Base-by-base conservation (phyloP, 2,888 invertebrate species). In the Troides oblongomaculatus region DNA sequence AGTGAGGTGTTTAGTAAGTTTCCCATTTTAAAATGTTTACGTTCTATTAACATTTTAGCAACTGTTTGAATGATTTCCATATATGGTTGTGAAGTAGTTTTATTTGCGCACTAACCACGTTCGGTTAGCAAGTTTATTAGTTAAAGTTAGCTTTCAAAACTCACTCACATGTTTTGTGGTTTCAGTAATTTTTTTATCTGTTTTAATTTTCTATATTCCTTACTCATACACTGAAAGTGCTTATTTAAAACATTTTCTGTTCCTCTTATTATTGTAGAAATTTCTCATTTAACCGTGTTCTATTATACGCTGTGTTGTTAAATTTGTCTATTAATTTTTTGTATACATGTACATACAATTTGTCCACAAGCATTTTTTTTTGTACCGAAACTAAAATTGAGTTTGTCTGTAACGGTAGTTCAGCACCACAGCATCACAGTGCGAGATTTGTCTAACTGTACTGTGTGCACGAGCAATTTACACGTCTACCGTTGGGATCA, bases 361-460 rank as follows among this genome's bases (percentile, higher is more conserved):
- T 30, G 17, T 59, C 3, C 30, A 59, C 59, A 30, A 18, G 23
- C 2, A 57, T 30, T 8, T 21, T 69, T 62, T 62, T 68, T 62
- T 43, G 23, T 53, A 50, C 58, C 62, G 58, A 53, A 59, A 63
- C 63, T 53, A 66, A 70, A 70, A 66, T 59, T 56, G 60, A 64
- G 58, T 66, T 70, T 66, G 63, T 64, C 56, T 57, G 18, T 70
- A 70, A 70, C 70, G 67, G 70, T 67, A 64, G 7, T 56, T 36
- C 50, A 59, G 25, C 57, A 43, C 21, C 60, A 56, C 64, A 64
- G 64, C 57, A 43, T 46, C 36, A 62, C 50, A 50, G 68, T 43
- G 56, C 61, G 67, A 70, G 70, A 70, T 64, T 70, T 64, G 67
- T 67, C 66, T 70, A 70, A 70, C 70, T 67, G 70, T 70, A 70